Base-by-base conservation (phyloP, 2,113 vertebrate species). In the Drymodes brunneopygia region DNA sequence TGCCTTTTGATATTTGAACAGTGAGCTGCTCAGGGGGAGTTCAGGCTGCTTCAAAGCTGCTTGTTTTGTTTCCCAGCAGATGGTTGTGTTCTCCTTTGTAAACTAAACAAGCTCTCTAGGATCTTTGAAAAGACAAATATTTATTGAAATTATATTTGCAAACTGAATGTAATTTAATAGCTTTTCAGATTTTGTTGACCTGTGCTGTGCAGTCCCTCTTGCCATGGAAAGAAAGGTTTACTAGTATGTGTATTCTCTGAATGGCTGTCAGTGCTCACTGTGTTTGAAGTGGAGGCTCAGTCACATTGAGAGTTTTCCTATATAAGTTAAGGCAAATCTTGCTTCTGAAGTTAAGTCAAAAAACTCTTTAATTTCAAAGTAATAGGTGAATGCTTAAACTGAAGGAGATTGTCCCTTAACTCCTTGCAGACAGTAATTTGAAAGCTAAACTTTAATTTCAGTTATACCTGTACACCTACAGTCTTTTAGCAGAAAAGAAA, bases 61-160 rank as follows among this genome's bases (percentile, higher is more conserved):
- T 96, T 96, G 74, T 90, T 97, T 97, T 94, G 50, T 84, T 56
- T 97, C 84, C 56, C 54, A 96, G 84, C 95, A 97, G 97, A 97
- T 96, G 91, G 70, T 85, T 96, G 22, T 92, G 95, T 83, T 96
- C 93, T 97, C 40, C 42, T 88, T 77, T 81, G 45, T 92, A 92
- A 97, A 96, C 88, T 86, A 97, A 98, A 93, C 62, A 93, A 66
- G 35, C 58, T 80, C 61, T 97, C 78, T 64, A 94, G 89, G 62
- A 94, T 94, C 96, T 97, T 73, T 92, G 82, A 93, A 94, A 97
- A 89, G 67, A 92, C 75, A 97, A 97, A 96, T 96, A 97, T 97
- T 97, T 98, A 94, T 95, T 73, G 4, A 92, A 97, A 97, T 97
- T 94, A 80, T 57, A 77, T 96, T 96, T 97, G 71, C 69, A 74